Evolutionary conservation across 2,113 vertebrate species (phyloP), one percentile per base, ranked within the genome.

Genomic region (Alligator mississippiensis): DNA sequence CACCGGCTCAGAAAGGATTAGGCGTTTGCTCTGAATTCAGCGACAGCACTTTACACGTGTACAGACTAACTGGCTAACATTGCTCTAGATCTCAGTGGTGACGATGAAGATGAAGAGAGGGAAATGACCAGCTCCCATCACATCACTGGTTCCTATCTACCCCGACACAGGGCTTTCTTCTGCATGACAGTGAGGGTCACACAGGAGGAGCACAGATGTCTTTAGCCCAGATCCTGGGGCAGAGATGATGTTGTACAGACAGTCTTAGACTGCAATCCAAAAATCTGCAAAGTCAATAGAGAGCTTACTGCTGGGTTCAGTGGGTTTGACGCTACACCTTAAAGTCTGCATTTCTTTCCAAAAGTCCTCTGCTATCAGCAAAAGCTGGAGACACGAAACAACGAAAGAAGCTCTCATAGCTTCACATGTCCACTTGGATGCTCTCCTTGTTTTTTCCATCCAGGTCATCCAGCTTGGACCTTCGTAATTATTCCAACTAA

Each of bases 61-160:
- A 84, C 16, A 14, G 15, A 24, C 59, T 90, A 74, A 84, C 22
- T 28, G 92, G 80, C 74, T 85, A 47, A n/a, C 21, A 6, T 15
- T 0, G 1, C 34, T 62, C 2, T 0, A 80, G 54, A 70, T 5
- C 77, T 77, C 0, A 1, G 55, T 17, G 60, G 80, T 63, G 81
- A 22, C 17, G 19, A 18, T 18, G 72, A 55, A n/a, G 12, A 57
- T 16, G 25, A 30, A 62, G 34, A 38, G 82, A 82, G 19, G 22
- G 76, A 80, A 77, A n/a, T 21, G 30, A 34, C 68, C 3, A 1
- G 38, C 5, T 47, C 4, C 25, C 61, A 38, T 9, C 34, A 10
- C n/a, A 57, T 0, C 5, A 57, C 1, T 1, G 16, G 11, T 85
- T 90, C 89, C 85, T 91, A 47, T 30, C 47, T 59, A 28, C 34